phyloP scores from a whole-genome alignment of 1,140 invertebrate genomes.

The Drosophila fuyamai region DNA sequence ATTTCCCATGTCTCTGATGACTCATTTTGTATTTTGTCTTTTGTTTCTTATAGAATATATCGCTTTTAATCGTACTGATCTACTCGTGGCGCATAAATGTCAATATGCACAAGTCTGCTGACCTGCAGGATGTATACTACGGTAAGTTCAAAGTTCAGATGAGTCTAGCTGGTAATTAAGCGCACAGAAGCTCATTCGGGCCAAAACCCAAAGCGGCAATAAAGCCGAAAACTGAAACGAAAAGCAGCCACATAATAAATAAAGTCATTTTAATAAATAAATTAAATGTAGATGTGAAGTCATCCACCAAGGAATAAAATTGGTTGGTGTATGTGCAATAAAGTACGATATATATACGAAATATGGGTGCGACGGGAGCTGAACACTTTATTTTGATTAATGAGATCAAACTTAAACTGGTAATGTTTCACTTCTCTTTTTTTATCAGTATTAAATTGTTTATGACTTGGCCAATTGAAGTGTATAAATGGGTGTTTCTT shows the following conservation, averaged over 20 bases:
- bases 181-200: background rate
- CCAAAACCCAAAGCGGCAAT: slow-evolving; percentile 28
- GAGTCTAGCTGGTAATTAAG: slow-evolving; percentile 56
- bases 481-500: too few species aligned
- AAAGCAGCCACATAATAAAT: slow-evolving; percentile 57
- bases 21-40: slow-evolving; percentile 4
- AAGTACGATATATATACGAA: slow-evolving; percentile 2
- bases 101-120: slow-evolving; percentile 88
- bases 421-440: background rate
- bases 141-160: slow-evolving; percentile 85
- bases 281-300: slow-evolving; percentile 46
- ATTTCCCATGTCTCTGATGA: slow-evolving; percentile 10
- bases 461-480: background rate
- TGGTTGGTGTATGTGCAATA: background rate
- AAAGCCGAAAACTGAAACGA: slow-evolving; percentile 23
- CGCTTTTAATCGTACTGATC: slow-evolving; percentile 88
- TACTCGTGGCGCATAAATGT: slow-evolving; percentile 90
- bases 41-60: slow-evolving; percentile 87
- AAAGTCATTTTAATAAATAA: slow-evolving; percentile 66
- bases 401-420: slow-evolving; percentile 13
- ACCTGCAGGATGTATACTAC: slow-evolving; percentile 90
- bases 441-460: background rate
- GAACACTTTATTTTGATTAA: slow-evolving; percentile 28
- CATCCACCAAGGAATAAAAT: slow-evolving; percentile 5
- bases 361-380: slow-evolving; percentile 10